phyloP scores from a whole-genome alignment of 2,797 vertebrate genomes.

The Sandelia bainsii region DNA sequence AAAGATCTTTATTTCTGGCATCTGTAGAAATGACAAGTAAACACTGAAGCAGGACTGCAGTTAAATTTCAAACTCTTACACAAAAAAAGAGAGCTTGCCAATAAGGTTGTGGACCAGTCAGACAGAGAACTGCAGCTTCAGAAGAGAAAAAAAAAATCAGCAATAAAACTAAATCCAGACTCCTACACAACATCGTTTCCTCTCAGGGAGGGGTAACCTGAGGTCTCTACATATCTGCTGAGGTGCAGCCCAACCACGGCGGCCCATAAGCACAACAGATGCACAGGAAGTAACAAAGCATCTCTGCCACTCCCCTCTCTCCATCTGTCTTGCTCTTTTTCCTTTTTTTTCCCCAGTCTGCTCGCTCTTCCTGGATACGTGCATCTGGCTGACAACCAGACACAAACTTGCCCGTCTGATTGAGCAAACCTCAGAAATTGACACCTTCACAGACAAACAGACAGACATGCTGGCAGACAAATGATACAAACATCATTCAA shows the following conservation, averaged over 20 bases:
- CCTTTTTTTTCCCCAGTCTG: constrained; percentile 9
- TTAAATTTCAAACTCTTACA: constrained; percentile 25
- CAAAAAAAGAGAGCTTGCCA: constrained; percentile 17
- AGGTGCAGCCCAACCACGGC: constrained; percentile 22
- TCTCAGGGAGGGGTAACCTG: constrained; percentile 36
- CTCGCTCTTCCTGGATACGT: constrained; percentile 4
- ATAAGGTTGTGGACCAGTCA: constrained; percentile 25
- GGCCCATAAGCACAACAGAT: constrained; percentile 36
- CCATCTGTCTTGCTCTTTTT: constrained; percentile 20
- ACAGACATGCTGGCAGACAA: constrained; percentile 69
- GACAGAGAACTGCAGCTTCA: constrained; percentile 17
- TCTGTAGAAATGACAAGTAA: constrained; percentile 7
- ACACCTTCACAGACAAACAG: constrained; percentile 69
- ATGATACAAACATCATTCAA: constrained; percentile 63
- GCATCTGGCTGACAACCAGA: constrained; percentile 54
- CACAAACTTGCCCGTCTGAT: constrained; percentile 64
- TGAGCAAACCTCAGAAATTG: constrained; percentile 70
- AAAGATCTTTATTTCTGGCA: constrained; percentile 10
- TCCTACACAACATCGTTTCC: constrained; percentile 39
- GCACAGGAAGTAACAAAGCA: constrained; percentile 44
- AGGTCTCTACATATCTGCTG: constrained; percentile 31
- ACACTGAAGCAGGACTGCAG: neutral
- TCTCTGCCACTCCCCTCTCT: constrained; percentile 18
- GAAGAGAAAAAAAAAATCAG: constrained; percentile 11
- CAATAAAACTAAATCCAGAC: constrained; percentile 24